Base-by-base conservation (phyloP, 2,888 invertebrate genomes). In the Chrysodeixis includens region DNA sequence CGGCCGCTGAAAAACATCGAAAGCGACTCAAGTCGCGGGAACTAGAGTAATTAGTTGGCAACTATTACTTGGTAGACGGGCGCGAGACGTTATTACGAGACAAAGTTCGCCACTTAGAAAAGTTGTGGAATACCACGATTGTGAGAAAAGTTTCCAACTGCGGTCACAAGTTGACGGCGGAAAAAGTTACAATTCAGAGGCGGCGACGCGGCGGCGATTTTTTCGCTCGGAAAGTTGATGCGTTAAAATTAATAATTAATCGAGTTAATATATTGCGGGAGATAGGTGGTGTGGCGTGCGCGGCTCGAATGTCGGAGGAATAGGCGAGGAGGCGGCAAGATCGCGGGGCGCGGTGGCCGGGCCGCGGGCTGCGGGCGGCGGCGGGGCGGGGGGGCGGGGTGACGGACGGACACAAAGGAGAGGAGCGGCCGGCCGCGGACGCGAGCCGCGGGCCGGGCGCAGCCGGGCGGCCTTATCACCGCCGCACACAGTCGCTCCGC, bases 331-430 rank as follows among this genome's bases (percentile, higher is more conserved):
- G 88, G 87, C 81, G 84, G 83, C 83, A 83, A 88, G 86, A 87
- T 84, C 84, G 86, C 82, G 86, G 81, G 76, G 75, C 10, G 76
- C 72, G 78, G 67, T 65, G 61, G 3, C 6, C 46, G 67, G 67
- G 67, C 80, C 72, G 74, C 71, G 71, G 56, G 78, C n/a, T n/a
- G 69, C 66, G 67, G 79, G 73, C 79, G 74, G 72, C 71, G 56
- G 77, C 73, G 90, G 91, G 89, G 90, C 83, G 54, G 74, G 86
- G 81, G 86, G 83, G 85, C 79, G 84, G 86, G 83, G 85, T 79
- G 84, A 83, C 85, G 89, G 90, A 95, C 95, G 96, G 95, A 92
- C 95, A 93, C 93, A 94, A 93, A 94, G 93, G 93, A 92, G 93
- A 90, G 92, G 90, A 90, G 91, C 92, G 91, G 93, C 92, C 92